These are phyloP conservation scores for Fistularia tabacaria DNA, from an alignment of 2,797 vertebrate species.

Conservation along the genomic window DNA sequence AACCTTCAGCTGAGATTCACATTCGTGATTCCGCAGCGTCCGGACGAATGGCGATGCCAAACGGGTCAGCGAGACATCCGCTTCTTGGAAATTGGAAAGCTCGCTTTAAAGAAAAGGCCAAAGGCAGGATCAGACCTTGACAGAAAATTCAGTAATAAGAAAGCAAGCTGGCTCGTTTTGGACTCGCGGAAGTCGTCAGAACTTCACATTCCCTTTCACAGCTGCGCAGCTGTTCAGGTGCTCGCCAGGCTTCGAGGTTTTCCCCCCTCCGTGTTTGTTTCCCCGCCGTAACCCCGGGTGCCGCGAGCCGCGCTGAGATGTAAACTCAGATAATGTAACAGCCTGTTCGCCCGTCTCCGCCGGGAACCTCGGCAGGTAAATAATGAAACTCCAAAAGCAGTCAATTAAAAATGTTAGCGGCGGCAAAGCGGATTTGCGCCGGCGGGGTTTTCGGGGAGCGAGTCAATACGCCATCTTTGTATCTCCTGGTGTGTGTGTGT, in stretches of 20 bases:
- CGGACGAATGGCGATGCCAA: constrained; percentile 5
- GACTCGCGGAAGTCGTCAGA: no score
- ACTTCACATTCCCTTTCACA: constrained; percentile 2
- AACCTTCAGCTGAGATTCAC: constrained; percentile 35
- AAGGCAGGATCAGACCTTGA: no score
- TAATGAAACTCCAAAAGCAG: constrained; percentile 55
- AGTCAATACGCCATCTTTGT: constrained; percentile 33
- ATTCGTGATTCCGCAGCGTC: constrained; percentile 26
- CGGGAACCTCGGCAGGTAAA: constrained; percentile 51
- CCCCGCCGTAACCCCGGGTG: constrained; percentile 30
- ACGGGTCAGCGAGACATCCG: constrained; percentile 2
- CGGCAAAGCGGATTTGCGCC: constrained; percentile 42
- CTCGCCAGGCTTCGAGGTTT: background rate
- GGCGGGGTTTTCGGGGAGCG: constrained; percentile 31
- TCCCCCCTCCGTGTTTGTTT: constrained; percentile 31
- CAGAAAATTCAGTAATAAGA: no score
- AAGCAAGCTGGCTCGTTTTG: no score
- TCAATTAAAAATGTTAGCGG: constrained; percentile 55
- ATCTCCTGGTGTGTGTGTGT: constrained; percentile 2
- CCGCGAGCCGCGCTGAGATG: constrained; percentile 54
- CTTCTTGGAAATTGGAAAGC: background rate
- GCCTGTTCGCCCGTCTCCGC: constrained; percentile 57
- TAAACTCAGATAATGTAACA: constrained; percentile 64
- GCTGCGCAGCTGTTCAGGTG: constrained; percentile 5
- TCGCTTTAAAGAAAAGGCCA: no score